Base-by-base conservation (phyloP, 2,797 vertebrate species). In the Oryzias dopingdopingensis region DNA sequence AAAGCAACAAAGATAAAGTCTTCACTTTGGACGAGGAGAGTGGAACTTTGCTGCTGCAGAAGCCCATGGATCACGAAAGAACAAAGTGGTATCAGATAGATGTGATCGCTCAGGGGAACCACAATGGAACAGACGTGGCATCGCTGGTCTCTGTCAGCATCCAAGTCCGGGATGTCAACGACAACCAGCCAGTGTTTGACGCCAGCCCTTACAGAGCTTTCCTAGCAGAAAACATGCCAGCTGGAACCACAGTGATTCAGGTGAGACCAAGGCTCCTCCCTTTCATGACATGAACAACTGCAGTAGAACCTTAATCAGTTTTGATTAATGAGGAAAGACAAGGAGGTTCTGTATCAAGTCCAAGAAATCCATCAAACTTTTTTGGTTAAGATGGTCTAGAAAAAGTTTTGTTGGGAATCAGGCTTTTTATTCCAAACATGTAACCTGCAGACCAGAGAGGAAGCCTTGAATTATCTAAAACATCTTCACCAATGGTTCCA, bases 11-110 rank as follows among this genome's bases (percentile, higher is more conserved):
- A 52, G 95, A 96, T 0, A 92, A 92, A 29, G 92, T 94, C 41
- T 98, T 99, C 80, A 90, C 87, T 13, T 62, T 99, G 77, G 95
- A 99, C 10, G 68, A 86, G 63, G 92, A 94, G 53, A 96, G 94
- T 0, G 97, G 97, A 6, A 87, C 92, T 45, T 69, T 99, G 70
- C 91, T 94, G 56, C 53, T 99, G 63, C 92, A 94, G 68, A 98
- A 97, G 59, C 86, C 88, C 16, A 89, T 99, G 26, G 97, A 99
- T 62, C 94, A 97, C 0, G 97, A 99, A 73, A 95, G 92, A 82
- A 98, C 94, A 20, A 98, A 96, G 57, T 95, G 95, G 94, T 98
- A 98, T 84, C 95, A 96, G 82, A 92, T 99, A 32, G 95, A 98
- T 22, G 92, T 98, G 44, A 92, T 97, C 57, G 97, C 97, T 42